Conservation (phyloP, 2,797 vertebrate genomes). For the Acridotheres tristis region DNA sequence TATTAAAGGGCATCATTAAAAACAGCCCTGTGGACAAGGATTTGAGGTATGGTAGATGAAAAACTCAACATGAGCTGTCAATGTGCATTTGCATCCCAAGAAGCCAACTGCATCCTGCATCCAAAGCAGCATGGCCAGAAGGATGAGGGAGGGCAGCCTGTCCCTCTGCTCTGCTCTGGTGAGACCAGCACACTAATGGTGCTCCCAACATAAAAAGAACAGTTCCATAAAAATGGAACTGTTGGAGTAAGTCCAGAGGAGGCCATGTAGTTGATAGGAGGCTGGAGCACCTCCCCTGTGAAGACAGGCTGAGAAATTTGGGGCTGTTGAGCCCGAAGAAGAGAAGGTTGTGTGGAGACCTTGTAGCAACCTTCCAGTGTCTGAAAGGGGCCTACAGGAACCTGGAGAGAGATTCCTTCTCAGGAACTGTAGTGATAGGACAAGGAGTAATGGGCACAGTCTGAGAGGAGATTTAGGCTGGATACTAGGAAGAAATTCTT, state of each 20-base stretch:
- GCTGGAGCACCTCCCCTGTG: neutral
- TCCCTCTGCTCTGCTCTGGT: neutral
- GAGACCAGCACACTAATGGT: too few species aligned
- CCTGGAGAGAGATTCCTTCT: neutral
- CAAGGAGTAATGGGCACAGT: neutral
- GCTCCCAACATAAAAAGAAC: neutral
- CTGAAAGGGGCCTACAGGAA: neutral
- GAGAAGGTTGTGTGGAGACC: neutral
- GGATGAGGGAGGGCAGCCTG: neutral
- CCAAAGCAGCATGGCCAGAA: neutral
- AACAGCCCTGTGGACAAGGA: neutral
- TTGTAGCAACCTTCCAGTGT: neutral
- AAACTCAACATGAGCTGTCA: neutral
- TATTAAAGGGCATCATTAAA: neutral
- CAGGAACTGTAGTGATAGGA: neutral
- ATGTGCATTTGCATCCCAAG: neutral
- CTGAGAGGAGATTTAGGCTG: neutral
- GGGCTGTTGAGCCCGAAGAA: neutral
- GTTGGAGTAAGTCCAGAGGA: neutral
- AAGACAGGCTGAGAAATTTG: neutral
- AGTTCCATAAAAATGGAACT: neutral
- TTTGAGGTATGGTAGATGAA: neutral
- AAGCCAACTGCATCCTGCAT: neutral
- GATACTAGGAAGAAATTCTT: neutral
- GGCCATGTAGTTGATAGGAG: accelerated